Percentiles rank a stretch among this genome's conserved stretches.
phyloP scores from a whole-genome alignment of 1,140 invertebrate genomes.

The Ostrea denselamellosa region DNA sequence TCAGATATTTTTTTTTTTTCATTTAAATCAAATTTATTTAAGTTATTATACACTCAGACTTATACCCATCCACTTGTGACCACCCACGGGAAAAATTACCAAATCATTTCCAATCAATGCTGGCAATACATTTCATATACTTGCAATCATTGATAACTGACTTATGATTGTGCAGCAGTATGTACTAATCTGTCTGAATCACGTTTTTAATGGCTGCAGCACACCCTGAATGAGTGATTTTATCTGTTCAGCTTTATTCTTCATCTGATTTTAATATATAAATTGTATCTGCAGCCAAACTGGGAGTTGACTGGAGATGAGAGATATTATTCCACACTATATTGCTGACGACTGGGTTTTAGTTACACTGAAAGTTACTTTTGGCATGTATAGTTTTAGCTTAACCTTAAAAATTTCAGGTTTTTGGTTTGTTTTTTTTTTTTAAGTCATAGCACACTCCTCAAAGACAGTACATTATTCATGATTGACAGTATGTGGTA shows the following conservation, averaged over 20 bases:
- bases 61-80: neutral
- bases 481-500: no score
- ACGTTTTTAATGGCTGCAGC: neutral
- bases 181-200: neutral
- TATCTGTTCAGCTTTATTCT: neutral
- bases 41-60: neutral
- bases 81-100: neutral
- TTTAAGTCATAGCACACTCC: no score
- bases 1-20: neutral
- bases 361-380: no score
- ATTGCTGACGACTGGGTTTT: no score
- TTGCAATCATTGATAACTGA: neutral
- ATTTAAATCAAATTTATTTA: neutral
- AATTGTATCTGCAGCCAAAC: neutral
- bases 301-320: neutral
- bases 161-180: neutral
- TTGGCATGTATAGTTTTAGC: no score
- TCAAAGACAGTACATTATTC: no score
- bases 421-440: no score
- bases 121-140: neutral
- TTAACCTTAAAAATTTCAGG: no score
- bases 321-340: neutral
- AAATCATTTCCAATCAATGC: neutral
- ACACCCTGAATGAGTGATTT: neutral
- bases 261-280: neutral